Conservation (phyloP, 2,797 vertebrate species). For the Sarcophilus harrisii region DNA sequence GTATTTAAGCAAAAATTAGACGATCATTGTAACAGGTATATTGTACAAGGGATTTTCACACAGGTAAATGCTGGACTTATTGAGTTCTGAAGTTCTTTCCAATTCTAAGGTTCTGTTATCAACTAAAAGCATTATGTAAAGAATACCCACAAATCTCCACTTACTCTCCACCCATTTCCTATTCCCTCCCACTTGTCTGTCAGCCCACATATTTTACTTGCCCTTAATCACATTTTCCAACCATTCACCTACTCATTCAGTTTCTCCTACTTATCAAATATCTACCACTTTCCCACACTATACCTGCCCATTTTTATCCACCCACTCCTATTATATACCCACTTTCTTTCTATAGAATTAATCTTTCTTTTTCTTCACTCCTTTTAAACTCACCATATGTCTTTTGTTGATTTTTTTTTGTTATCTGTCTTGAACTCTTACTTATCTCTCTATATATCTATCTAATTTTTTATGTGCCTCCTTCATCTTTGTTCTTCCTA, state of each 20-base stretch:
- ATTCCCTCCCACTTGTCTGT: neutral
- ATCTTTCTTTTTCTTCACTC: neutral
- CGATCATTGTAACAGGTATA: neutral
- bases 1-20: neutral
- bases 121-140: accelerated
- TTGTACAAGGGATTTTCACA: neutral
- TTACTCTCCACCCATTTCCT: neutral
- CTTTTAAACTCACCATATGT: neutral
- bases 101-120: neutral
- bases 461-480: neutral
- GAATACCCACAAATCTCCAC: neutral
- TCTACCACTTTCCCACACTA: neutral
- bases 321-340: too few relatives aligned
- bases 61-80: neutral
- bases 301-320: neutral
- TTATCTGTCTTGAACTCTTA: neutral
- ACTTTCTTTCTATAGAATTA: too few relatives aligned
- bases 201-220: neutral
- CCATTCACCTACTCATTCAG: neutral
- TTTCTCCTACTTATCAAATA: neutral
- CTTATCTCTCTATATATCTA: too few relatives aligned
- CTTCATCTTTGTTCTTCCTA: accelerated
- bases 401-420: neutral
- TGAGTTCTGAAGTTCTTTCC: neutral
- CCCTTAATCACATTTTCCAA: neutral